Evolutionary conservation across 2,113 vertebrate genomes (phyloP).

Genomic region (Pardalotus punctatus): DNA sequence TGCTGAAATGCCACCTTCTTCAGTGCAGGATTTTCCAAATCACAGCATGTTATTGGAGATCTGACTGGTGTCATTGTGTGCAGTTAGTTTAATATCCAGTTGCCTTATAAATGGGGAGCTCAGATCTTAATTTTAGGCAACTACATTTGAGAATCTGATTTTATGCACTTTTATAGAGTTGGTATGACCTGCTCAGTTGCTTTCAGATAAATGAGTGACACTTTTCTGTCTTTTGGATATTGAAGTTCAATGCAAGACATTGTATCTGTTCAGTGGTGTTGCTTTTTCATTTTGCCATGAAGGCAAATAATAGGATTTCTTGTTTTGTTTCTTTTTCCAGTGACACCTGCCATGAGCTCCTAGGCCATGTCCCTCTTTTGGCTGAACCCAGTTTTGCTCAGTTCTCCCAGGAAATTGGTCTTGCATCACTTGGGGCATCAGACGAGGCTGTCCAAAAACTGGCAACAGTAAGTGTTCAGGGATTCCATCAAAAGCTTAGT

Average conservation of each 20-base stretch:
- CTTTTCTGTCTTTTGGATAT: background rate
- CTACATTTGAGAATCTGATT: background rate
- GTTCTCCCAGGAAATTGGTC: slow-evolving; percentile 97
- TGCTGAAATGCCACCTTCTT: background rate
- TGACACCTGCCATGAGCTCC: slow-evolving; percentile 95
- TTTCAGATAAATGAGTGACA: background rate
- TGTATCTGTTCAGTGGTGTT: background rate
- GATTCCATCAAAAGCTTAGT: background rate
- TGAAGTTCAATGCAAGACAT: background rate
- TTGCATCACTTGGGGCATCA: slow-evolving; percentile 94
- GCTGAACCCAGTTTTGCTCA: slow-evolving; percentile 98
- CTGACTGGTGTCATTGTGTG: background rate
- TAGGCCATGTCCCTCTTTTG: slow-evolving; percentile 94
- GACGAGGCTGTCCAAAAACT: slow-evolving; percentile 95
- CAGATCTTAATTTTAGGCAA: background rate
- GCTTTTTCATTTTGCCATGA: background rate
- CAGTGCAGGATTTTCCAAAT: background rate
- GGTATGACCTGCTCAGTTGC: background rate
- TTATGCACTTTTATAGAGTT: background rate
- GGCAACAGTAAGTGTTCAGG: slow-evolving; percentile 84
- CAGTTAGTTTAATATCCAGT: background rate
- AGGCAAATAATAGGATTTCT: background rate
- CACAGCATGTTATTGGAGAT: background rate
- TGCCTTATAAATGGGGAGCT: background rate
- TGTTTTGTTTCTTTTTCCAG: slow-evolving; percentile 70